Evolutionary conservation across 2,888 invertebrate genomes (phyloP).

Genomic region (Listrodromus nycthemerus): DNA sequence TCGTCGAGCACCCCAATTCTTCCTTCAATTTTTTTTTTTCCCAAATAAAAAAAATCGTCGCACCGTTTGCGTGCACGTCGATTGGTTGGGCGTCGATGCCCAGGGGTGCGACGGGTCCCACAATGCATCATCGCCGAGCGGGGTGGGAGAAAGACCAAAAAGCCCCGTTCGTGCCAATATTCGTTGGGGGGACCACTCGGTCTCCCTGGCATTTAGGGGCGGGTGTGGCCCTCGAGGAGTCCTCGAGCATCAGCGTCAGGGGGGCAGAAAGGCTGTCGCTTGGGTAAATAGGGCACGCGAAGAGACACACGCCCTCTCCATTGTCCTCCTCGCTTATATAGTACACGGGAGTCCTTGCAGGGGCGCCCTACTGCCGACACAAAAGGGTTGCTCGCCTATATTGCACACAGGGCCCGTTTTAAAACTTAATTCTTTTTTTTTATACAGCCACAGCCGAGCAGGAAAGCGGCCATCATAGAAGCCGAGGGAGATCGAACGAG

Average conservation of each 20-base stretch:
- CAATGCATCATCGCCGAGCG: slow-evolving; percentile 76
- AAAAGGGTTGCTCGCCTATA: slow-evolving; percentile 79
- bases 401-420: slow-evolving; percentile 65
- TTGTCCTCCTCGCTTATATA: slow-evolving; percentile 76
- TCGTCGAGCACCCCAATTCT: slow-evolving; percentile 60
- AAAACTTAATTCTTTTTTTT: slow-evolving; percentile 69
- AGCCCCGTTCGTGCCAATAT: slow-evolving; percentile 62
- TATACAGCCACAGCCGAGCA: slow-evolving; percentile 70
- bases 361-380: slow-evolving; percentile 80
- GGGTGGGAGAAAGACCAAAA: slow-evolving; percentile 17
- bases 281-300: slow-evolving; percentile 83
- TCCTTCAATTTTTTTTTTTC: slow-evolving; percentile 23
- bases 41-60: slow-evolving; percentile 80
- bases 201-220: slow-evolving; percentile 58
- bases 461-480: slow-evolving; percentile 83
- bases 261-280: slow-evolving; percentile 77
- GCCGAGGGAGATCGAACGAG: slow-evolving; percentile 63
- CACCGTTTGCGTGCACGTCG: slow-evolving; percentile 73
- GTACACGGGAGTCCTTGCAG: slow-evolving; percentile 49
- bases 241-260: slow-evolving; percentile 53
- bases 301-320: slow-evolving; percentile 83
- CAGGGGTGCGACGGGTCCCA: slow-evolving; percentile 70
- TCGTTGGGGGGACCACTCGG: slow-evolving; percentile 29
- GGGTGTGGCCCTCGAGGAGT: slow-evolving; percentile 63
- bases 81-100: slow-evolving; percentile 77